Conservation (phyloP, 2,797 vertebrate species). For the Cygnus olor region DNA sequence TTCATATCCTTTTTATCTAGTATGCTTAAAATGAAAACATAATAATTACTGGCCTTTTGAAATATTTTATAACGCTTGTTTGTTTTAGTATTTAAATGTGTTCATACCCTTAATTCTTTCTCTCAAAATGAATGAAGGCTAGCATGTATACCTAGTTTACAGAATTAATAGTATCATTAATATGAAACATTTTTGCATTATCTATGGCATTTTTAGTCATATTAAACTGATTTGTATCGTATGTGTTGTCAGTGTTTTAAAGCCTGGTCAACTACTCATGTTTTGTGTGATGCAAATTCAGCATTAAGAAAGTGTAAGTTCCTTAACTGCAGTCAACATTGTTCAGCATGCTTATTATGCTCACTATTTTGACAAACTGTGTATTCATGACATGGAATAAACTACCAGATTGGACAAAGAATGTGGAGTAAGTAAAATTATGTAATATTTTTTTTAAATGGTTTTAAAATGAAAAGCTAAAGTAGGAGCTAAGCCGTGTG, state of each 20-base stretch:
- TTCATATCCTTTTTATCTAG: conserved; percentile 93
- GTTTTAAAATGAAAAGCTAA: neutral
- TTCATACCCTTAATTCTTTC: neutral
- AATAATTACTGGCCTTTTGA: neutral
- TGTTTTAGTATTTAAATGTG: neutral
- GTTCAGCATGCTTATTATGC: conserved; percentile 95
- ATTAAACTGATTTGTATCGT: neutral
- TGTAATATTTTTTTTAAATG: neutral
- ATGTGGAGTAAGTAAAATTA: conserved; percentile 89
- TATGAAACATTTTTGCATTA: neutral
- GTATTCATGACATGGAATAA: conserved; percentile 88
- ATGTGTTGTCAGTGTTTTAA: neutral
- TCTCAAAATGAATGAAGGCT: neutral
- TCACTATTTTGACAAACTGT: conserved; percentile 96
- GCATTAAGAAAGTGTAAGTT: conserved; percentile 23
- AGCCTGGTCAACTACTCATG: neutral
- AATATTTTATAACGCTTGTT: neutral
- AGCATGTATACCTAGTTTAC: neutral
- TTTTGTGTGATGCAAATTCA: neutral
- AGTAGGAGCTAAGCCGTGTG: neutral
- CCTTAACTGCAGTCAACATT: conserved; percentile 88
- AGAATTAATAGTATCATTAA: neutral
- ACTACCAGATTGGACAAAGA: conserved; percentile 84
- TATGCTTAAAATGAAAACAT: neutral
- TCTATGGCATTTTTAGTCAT: neutral